phyloP scores from a whole-genome alignment of 2,797 vertebrate genomes.

The Enteromius thamalakanensis region DNA sequence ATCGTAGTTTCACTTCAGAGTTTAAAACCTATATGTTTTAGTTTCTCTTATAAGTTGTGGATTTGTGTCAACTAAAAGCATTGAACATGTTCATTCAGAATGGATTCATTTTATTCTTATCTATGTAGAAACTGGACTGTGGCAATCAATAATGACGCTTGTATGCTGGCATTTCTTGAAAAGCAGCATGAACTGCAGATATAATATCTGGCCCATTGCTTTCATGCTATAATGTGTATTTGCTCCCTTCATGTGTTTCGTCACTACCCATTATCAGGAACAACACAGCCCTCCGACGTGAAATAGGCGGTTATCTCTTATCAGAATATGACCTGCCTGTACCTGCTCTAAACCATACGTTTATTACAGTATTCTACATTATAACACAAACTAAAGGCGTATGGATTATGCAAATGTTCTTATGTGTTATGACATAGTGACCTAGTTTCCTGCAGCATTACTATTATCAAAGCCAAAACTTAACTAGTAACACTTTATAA shows the following conservation, averaged over 20 bases:
- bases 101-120: neutral
- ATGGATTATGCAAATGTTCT: neutral
- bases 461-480: neutral
- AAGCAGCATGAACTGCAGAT: conserved; percentile 3
- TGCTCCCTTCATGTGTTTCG: neutral
- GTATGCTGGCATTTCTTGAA: neutral
- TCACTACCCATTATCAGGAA: neutral
- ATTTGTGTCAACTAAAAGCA: conserved; percentile 1
- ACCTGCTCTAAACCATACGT: neutral
- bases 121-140: neutral
- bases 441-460: neutral
- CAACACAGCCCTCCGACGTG: neutral
- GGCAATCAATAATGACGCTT: neutral
- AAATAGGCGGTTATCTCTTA: neutral
- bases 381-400: neutral
- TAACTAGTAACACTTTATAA: too few species aligned
- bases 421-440: neutral
- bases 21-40: neutral
- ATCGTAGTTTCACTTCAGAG: neutral
- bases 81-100: neutral
- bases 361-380: neutral
- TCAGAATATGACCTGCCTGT: neutral
- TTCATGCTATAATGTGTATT: neutral
- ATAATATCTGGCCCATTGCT: neutral
- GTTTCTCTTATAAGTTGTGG: neutral